Base-by-base conservation (phyloP, 1,140 invertebrate species). In the Drusus annulatus region DNA sequence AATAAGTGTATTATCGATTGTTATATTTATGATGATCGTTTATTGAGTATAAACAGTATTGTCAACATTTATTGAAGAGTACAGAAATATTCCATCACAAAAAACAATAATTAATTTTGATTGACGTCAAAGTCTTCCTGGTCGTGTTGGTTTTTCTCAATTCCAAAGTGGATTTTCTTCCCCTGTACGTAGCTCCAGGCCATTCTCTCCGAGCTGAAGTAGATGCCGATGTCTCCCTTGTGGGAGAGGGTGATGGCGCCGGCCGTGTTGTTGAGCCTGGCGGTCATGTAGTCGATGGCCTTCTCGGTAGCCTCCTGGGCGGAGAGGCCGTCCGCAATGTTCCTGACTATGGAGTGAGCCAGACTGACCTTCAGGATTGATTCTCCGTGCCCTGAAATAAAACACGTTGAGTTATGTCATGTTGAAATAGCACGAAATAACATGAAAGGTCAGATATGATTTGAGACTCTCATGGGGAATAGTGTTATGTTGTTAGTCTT, bases 171-270 rank as follows among this genome's bases (percentile, higher is more conserved):
- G 1, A 92, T 80, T 81, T 89, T 85, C 77, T 88, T 87, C 8
- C 89, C 88, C 74, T 90, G 88, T 3, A 91, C 87, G 85, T 93
- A 94, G 16, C 92, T 92, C 94, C 94, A 95, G 3, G 93, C 88
- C 94, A 95, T 95, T 63, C 91, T 87, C 13, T 89, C 86, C 13
- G 92, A 92, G 2, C 90, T 93, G 84, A 94, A 95, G 76, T 88
- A 86, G 65, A 92, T 88, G 4, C 92, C 94, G 45, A 94, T 84
- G 3, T 93, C 88, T 2, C 94, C 93, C 31, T 85, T 87, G 56
- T 90, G 90, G 7, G 90, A 91, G 6, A 94, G 85, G 3, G 91
- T 91, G 81, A 95, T 93, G 17, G 92, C 93, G 16, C 94, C 94
- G 7, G 92, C 94, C 19, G 91, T 92, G 52, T 92, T 91, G 2